Percentiles rank a stretch among this genome's conserved stretches.
Evolutionary conservation across 2,888 invertebrate genomes (phyloP).

Genomic region (Stenolophus ochropezus): DNA sequence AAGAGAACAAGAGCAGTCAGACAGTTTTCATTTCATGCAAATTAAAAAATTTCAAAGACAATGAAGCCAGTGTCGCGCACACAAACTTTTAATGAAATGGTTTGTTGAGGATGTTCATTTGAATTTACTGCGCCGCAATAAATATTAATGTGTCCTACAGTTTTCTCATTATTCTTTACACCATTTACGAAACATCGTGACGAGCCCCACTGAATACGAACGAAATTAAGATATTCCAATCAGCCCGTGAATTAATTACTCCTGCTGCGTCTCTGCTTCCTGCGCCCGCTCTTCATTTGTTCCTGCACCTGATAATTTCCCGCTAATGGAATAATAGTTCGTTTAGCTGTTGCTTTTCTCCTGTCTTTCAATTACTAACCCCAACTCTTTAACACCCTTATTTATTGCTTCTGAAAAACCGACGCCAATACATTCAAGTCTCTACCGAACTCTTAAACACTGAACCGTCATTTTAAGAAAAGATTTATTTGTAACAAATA

Average conservation of each 20-base stretch:
- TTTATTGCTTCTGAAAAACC: not conserved
- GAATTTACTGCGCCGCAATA: constrained; percentile 45
- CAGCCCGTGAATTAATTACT: constrained; percentile 16
- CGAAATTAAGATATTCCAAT: constrained; percentile 20
- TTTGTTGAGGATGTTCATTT: constrained; percentile 52
- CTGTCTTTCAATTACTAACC: not conserved
- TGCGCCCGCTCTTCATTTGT: not conserved
- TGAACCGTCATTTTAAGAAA: not conserved
- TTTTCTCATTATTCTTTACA: constrained; percentile 48
- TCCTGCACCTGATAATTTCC: not conserved
- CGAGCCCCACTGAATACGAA: not conserved
- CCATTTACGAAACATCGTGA: constrained; percentile 8
- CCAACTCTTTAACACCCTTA: not conserved
- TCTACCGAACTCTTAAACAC: not conserved
- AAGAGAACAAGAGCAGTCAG: constrained; percentile 33
- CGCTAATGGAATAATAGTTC: not conserved
- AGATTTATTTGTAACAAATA: too few species aligned
- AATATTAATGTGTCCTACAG: constrained; percentile 47
- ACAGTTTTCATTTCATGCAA: constrained; percentile 47
- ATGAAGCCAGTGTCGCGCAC: constrained; percentile 26
- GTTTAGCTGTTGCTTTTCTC: not conserved
- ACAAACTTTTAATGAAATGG: constrained; percentile 53
- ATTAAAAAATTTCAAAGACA: constrained; percentile 44
- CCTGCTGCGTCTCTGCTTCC: not conserved
- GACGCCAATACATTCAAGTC: too few species aligned